A percentile compares a stretch with the other conserved stretches of the same genome.
phyloP scores from a whole-genome alignment of 2,888 invertebrate species.

The Lasius platythorax region DNA sequence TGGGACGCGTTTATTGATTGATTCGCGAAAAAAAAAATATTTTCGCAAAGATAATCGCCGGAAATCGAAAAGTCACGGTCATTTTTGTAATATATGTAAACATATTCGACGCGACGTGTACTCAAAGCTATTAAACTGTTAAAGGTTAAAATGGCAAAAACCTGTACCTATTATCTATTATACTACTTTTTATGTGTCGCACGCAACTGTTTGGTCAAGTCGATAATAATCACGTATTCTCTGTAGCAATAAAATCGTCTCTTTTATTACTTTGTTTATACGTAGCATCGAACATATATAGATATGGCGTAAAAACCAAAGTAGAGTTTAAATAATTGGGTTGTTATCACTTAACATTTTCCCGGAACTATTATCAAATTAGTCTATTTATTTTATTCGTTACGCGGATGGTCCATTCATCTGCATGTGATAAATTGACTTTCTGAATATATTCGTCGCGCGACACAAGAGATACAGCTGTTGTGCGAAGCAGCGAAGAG shows the following conservation, averaged over 20 bases:
- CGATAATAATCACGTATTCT: neutral
- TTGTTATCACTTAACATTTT: neutral
- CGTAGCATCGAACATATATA: neutral
- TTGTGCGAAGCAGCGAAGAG: neutral
- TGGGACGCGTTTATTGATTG: neutral
- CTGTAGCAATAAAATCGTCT: neutral
- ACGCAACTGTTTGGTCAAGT: neutral
- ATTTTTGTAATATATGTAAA: slow-evolving; percentile 24
- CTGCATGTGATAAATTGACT: slow-evolving; percentile 20
- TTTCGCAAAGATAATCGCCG: neutral
- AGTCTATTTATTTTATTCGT: slow-evolving; percentile 12
- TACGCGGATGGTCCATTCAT: neutral
- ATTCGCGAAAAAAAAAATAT: neutral
- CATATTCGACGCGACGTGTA: neutral
- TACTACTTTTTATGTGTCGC: neutral
- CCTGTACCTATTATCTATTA: neutral
- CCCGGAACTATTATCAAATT: slow-evolving; percentile 25
- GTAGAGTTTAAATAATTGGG: neutral
- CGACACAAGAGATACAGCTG: neutral
- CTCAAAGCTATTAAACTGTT: neutral
- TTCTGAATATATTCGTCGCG: neutral
- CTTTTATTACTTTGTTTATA: neutral
- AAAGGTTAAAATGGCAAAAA: slow-evolving; percentile 1
- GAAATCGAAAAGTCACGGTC: slow-evolving; percentile 1
- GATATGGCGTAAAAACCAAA: neutral